These are phyloP conservation scores for Acromyrmex heyeri DNA, from an alignment of 1,140 invertebrate species.

Conservation along the genomic window DNA sequence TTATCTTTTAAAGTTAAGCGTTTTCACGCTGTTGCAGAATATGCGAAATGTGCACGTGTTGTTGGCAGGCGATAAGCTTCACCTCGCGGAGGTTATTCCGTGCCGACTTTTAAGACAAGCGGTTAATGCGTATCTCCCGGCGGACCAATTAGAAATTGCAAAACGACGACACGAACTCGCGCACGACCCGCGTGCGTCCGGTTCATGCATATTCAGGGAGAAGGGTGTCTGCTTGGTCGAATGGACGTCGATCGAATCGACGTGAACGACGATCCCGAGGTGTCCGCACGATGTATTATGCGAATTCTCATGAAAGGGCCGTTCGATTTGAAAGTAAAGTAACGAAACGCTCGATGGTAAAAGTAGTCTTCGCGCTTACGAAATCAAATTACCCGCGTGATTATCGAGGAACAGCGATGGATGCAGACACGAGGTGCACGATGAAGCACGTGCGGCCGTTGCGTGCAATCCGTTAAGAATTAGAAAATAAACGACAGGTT, in stretches of 20 bases:
- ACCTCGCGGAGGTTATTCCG: not conserved
- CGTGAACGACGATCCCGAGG: conserved; percentile 55
- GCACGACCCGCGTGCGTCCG: conserved; percentile 28
- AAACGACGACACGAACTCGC: conserved; percentile 40
- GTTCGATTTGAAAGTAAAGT: conserved; percentile 72
- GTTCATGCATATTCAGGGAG: conserved; percentile 69
- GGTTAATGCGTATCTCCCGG: conserved; percentile 43
- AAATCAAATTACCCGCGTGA: conserved; percentile 67
- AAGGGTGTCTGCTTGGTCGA: conserved; percentile 9
- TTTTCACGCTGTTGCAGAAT: conserved; percentile 14
- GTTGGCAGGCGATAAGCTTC: conserved; percentile 24
- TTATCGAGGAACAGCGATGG: conserved; percentile 40
- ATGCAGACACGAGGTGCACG: conserved; percentile 64
- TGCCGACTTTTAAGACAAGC: not conserved
- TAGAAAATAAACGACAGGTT: conserved; percentile 2
- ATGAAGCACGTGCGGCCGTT: not conserved
- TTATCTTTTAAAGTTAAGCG: not conserved
- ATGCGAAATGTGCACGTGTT: not conserved
- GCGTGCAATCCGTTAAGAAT: not conserved
- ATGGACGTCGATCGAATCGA: conserved; percentile 27
- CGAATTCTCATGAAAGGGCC: conserved; percentile 73
- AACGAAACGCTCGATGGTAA: conserved; percentile 54
- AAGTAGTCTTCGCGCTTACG: conserved; percentile 72
- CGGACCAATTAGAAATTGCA: conserved; percentile 62
- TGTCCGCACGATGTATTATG: conserved; percentile 69